Evolutionary conservation across 2,797 vertebrate species (phyloP), one percentile per base, ranked within the genome.

Genomic region (Cebuella pygmaea): DNA sequence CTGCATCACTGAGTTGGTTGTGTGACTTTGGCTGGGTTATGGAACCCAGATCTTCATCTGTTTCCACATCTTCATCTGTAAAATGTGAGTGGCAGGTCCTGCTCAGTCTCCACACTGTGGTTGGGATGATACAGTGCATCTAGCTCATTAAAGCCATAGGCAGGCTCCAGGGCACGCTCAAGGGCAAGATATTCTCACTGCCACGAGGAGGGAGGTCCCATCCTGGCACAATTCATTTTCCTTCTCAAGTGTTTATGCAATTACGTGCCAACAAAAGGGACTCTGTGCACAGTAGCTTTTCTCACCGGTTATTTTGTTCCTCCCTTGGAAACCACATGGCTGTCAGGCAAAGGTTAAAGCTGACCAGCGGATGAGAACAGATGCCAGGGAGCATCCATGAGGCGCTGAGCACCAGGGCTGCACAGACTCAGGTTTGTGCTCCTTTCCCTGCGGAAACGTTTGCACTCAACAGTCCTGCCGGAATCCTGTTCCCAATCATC

Each of bases 41-140:
- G 39, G 41, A 81, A 46, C 41, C n/a, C 70, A 24, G 82, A n/a
- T n/a, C n/a, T n/a, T n/a, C n/a, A n/a, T n/a, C n/a, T n/a, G 36
- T 82, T 88, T 90, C 75, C 39, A 93, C 59, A 81, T 88, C 83
- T 57, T 85, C 39, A n/a, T 70, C 55, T 57, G 59, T 82, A 57
- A 74, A 70, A 61, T 9, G 48, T 30, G 81, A 67, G 70, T 44
- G 67, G 39, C 24, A 30, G 46, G 14, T 64, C 61, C 48, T 52
- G 36, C 19, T 48, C 78, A 70, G 59, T 27, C 46, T 67, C 36
- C 78, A 78, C 15, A 46, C 46, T 12, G 4, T 20, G 13, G 26
- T 10, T 64, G 44, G n/a, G 33, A 72, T 0, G 15, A 2, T 26
- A 48, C 19, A 12, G 36, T 12, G 67, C 24, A 26, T 85, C 19